Conservation (phyloP, 2,797 vertebrate genomes). For the Anabas testudineus region DNA sequence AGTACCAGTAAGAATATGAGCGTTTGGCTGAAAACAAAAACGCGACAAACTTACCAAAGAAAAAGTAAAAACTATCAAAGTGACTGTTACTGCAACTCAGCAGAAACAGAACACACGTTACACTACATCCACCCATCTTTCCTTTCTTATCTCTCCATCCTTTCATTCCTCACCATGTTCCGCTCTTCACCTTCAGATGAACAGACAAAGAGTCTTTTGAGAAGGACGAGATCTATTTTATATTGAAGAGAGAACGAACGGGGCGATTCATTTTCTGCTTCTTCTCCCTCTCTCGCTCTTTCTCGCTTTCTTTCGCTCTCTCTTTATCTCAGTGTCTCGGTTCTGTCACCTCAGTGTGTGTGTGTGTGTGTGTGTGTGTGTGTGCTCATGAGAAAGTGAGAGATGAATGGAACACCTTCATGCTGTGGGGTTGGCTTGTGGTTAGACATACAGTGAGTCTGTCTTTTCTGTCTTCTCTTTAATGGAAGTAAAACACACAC, state of each 20-base stretch:
- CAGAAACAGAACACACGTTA: not conserved
- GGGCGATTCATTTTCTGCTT: conserved; percentile 43
- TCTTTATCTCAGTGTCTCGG: not conserved
- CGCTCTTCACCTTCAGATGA: conserved; percentile 67
- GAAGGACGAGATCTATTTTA: conserved; percentile 50
- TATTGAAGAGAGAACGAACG: conserved; percentile 51
- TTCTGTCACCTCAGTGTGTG: conserved; percentile 6
- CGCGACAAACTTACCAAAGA: not conserved
- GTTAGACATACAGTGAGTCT: conserved; percentile 29
- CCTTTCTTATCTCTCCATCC: conserved; percentile 3
- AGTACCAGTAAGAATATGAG: not conserved
- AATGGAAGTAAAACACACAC: conserved; percentile 11
- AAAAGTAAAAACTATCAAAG: not conserved
- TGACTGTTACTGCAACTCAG: not conserved
- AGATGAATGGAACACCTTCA: conserved; percentile 63
- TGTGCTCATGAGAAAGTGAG: conserved; percentile 51
- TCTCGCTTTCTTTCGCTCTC: conserved; percentile 13
- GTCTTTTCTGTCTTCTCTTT: conserved; percentile 31
- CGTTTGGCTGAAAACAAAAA: not conserved
- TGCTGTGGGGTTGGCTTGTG: conserved; percentile 45
- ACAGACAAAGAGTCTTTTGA: conserved; percentile 7
- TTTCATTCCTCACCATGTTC: conserved; percentile 59
- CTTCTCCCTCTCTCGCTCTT: conserved; percentile 22
- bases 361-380: conserved; percentile 7
- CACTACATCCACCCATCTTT: not conserved